Evolutionary conservation across 2,113 vertebrate genomes (phyloP), one percentile per base, ranked within the genome.

Genomic region (Albula glossodonta): DNA sequence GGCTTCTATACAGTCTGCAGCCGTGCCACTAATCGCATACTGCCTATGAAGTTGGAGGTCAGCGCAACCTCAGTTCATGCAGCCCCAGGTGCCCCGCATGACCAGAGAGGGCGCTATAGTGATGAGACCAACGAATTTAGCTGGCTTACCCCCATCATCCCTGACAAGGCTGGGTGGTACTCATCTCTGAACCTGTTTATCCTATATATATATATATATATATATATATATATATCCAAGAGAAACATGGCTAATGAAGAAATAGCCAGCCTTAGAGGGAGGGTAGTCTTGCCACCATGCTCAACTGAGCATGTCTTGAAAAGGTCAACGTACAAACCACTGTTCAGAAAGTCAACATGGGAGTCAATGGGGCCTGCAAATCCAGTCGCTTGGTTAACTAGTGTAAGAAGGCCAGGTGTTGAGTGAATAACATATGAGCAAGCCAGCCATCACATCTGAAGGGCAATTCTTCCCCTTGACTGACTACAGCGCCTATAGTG

Each of bases 271-370:
- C 17, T 31, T 11, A 10, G 10, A 25, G 70, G 8, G 2, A 74
- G 7, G 8, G 22, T 31, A 19, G 9, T 19, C 60, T 22, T 31
- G n/a, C 70, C 8, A 74, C 31, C 70, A 9, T 74, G 22, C 70
- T 74, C 70, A 25, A 22, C 70, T 9, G 10, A 9, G 82, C 22
- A 25, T 82, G 85, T 83, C 78, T 56, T 85, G 51, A 3, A 60
- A 56, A 56, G 83, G 81, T 50, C 83, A 90, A 80, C 87, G 86
- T 84, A 84, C 87, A 60, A 90, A 84, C 85, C 85, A 41, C 31
- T 41, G 31, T 41, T 41, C 31, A 41, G 31, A 41, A 41, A 41
- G 31, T 41, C 31, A 41, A 41, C 31, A 41, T 41, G 31, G 31
- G 31, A 41, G 31, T 41, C 31, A 80, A 13, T 5, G 11, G 74